A percentile compares a stretch with the other conserved stretches of the same genome.
These are phyloP conservation scores for Chrysopa pallens DNA, from an alignment of 1,140 invertebrate genomes.

Conservation along the genomic window DNA sequence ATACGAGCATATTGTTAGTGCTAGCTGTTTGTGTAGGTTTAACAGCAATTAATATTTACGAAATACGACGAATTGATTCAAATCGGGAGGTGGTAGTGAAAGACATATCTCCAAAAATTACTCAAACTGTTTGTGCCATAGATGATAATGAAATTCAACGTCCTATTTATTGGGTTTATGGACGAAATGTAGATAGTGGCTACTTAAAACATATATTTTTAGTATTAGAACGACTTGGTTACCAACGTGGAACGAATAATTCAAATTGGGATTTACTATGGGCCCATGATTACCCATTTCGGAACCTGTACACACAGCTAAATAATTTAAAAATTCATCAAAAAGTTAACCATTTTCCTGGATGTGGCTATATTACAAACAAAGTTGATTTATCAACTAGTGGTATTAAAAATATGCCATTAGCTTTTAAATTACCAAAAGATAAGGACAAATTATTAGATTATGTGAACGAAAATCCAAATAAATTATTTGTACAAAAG, in stretches of 20 bases:
- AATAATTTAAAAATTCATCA: slow-evolving; percentile 51
- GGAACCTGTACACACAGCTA: slow-evolving; percentile 34
- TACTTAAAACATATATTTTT: slow-evolving; percentile 62
- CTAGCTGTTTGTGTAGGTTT: background rate
- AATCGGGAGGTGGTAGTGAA: background rate
- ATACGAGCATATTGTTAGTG: background rate
- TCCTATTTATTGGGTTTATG: slow-evolving; percentile 28
- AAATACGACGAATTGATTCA: background rate
- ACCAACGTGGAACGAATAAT: slow-evolving; percentile 34
- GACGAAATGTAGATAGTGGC: slow-evolving; percentile 33
- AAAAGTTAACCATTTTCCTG: slow-evolving; percentile 87
- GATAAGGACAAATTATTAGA: slow-evolving; percentile 52
- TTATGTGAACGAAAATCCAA: slow-evolving; percentile 47
- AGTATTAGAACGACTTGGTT: slow-evolving; percentile 56
- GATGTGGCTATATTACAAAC: slow-evolving; percentile 85
- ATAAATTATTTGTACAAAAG: slow-evolving; percentile 76
- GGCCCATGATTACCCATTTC: slow-evolving; percentile 88
- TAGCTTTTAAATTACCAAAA: slow-evolving; percentile 72
- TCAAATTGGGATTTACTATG: slow-evolving; percentile 75
- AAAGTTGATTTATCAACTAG: slow-evolving; percentile 83
- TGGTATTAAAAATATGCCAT: slow-evolving; percentile 55
- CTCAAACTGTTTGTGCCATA: background rate
- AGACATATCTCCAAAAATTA: background rate
- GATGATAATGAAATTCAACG: background rate
- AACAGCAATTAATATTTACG: background rate